Evolutionary conservation across 2,888 invertebrate genomes (phyloP), one percentile per base, ranked within the genome.

Genomic region (Gastrophysa polygoni): DNA sequence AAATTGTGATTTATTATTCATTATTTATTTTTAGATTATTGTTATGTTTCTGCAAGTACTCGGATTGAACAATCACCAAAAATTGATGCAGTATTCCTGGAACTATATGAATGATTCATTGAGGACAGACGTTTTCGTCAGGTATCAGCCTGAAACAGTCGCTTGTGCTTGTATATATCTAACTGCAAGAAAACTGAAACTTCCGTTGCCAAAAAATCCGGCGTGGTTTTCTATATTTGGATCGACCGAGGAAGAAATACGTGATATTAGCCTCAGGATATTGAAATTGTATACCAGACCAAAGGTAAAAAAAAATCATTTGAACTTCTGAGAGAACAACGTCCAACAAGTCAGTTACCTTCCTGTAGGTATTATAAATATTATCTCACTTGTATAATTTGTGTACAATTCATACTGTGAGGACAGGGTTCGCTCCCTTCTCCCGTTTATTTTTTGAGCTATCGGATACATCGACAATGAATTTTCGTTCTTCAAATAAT

Each of bases 61-160:
- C 67, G 92, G 94, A 52, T 92, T 91, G 75, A 93, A 96, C 77
- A 91, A 91, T 77, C 91, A 97, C 80, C 88, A 89, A 60, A 89
- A 91, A 70, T 85, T 99, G 38, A 95, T 98, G 89, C 98, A 99
- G 81, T 90, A 92, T 81, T 91, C 98, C 2, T 99, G 99, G 98
- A 98, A 98, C 81, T 99, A 98, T 82, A 99, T 99, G 98, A 99
- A 99, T 81, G 99, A 99, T 84, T 95, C 98, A 0, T 83, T 99
- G 50, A 86, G 98, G 32, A 97, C 98, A 0, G 96, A 98, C 82
- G 96, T 97, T 0, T 99, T 99, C 81, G 90, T 98, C 79, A 88
- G 96, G 48, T 96, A 95, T 80, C 91, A 92, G 63, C 98, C 99
- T 0, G 99, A 99, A 81, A 95, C 96, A 0, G 96, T 99, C 59